Evolutionary conservation across 2,797 vertebrate genomes (phyloP).

Genomic region (Crenuchus spilurus): DNA sequence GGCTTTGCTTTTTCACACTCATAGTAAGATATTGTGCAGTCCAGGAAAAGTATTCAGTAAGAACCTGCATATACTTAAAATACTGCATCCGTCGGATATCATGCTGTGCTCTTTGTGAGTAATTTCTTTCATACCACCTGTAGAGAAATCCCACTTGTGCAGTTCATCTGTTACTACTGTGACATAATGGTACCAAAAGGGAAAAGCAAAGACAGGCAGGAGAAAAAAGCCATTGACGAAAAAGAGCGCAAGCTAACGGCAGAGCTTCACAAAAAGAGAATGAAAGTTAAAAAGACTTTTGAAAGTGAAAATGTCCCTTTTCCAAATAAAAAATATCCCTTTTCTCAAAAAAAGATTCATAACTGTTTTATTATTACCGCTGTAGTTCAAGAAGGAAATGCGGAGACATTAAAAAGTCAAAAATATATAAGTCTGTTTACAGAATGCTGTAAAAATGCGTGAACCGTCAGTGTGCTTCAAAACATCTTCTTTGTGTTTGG

Average conservation of each 20-base stretch:
- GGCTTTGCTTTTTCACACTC: background rate
- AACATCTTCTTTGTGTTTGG: constrained; percentile 13
- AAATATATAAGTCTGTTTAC: background rate
- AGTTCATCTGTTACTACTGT: background rate
- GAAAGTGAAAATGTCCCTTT: constrained; percentile 7
- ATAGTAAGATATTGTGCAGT: background rate
- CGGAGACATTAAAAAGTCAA: background rate
- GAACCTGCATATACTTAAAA: background rate
- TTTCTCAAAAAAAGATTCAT: background rate
- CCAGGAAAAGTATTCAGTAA: background rate
- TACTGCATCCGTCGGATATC: background rate
- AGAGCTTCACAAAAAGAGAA: constrained; percentile 20
- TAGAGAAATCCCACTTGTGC: constrained; percentile 34
- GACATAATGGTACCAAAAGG: constrained; percentile 19
- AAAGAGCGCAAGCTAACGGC: background rate
- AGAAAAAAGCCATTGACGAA: background rate
- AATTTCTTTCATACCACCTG: constrained; percentile 25
- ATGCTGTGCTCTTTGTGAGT: background rate
- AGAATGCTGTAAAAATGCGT: background rate
- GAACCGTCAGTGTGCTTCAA: background rate
- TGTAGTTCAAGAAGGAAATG: background rate
- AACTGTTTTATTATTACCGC: background rate
- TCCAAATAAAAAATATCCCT: background rate
- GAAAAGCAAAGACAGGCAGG: constrained; percentile 14
- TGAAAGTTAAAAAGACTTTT: background rate